These are phyloP conservation scores for Glossophaga mutica DNA, from an alignment of 2,797 vertebrate species.

Conservation along the genomic window DNA sequence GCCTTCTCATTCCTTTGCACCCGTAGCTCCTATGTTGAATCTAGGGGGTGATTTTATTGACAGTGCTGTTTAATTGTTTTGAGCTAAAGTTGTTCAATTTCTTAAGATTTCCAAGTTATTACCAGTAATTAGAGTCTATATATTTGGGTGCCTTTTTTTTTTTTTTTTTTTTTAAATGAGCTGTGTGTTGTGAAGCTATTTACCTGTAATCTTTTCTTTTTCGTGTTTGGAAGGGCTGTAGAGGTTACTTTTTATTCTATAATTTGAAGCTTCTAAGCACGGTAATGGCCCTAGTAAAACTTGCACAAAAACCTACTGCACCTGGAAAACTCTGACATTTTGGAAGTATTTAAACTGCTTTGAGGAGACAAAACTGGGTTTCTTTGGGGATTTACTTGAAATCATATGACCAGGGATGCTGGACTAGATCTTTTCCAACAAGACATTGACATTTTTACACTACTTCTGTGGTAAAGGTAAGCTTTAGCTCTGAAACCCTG, in stretches of 20 bases:
- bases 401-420: background rate
- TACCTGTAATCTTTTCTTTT: background rate
- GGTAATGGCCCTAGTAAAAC: background rate
- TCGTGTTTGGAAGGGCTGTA: background rate
- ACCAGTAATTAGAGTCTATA: constrained; percentile 37
- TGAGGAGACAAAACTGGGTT: background rate
- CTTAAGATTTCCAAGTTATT: constrained; percentile 57
- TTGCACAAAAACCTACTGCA: background rate
- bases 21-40: constrained; percentile 21
- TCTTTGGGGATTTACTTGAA: constrained; percentile 51
- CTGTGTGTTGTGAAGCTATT: constrained; percentile 49
- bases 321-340: background rate
- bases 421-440: constrained; percentile 11
- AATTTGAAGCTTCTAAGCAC: background rate
- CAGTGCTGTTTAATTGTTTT: constrained; percentile 33
- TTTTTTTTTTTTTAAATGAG: constrained; percentile 53
- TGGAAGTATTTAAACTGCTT: background rate
- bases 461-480: constrained; percentile 28
- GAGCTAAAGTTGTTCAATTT: constrained; percentile 45
- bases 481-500: constrained; percentile 18
- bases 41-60: constrained; percentile 32
- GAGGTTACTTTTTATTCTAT: background rate
- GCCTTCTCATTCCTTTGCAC: background rate
- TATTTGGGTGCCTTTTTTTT: constrained; percentile 51
- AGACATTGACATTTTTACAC: background rate